Percentiles rank a stretch among this genome's conserved stretches.
Evolutionary conservation across 2,113 vertebrate species (phyloP).

Genomic region (Poeciliopsis turrubarensis): DNA sequence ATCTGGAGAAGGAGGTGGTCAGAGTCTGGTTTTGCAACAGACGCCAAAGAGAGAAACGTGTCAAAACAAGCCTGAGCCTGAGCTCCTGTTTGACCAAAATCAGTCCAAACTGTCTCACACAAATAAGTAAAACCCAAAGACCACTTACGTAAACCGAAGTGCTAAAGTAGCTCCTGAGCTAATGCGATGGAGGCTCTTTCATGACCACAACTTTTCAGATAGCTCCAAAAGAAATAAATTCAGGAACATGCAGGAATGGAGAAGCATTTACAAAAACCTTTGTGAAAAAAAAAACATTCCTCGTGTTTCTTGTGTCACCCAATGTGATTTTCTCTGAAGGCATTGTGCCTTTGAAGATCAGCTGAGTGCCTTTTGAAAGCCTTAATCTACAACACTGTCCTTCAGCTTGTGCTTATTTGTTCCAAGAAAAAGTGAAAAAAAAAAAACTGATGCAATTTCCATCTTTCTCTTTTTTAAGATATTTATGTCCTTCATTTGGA

Average conservation of each 20-base stretch:
- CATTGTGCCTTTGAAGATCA: conserved; percentile 2
- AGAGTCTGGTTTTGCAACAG: conserved; percentile 99
- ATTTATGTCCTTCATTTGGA: conserved; percentile 2
- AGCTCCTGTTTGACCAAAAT: conserved; percentile 90
- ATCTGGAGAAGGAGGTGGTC: conserved; percentile 97
- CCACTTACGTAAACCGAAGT: conserved; percentile 32
- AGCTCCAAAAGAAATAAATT: background rate
- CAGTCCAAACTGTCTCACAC: conserved; percentile 82
- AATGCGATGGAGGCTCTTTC: background rate
- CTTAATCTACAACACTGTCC: background rate
- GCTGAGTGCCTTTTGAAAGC: conserved; percentile 20
- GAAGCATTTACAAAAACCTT: background rate
- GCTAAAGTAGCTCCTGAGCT: background rate
- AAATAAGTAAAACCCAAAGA: conserved; percentile 64
- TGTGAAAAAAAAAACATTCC: background rate
- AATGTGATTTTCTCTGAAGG: conserved; percentile 20
- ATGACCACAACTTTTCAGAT: background rate
- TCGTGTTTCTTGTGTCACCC: background rate
- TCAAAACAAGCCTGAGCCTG: conserved; percentile 96
- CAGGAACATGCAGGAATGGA: background rate
- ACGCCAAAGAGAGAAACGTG: conserved; percentile 95
- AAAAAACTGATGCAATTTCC: background rate
- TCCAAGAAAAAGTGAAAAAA: background rate
- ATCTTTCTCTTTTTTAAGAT: background rate
- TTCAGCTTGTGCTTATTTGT: conserved; percentile 7